These are phyloP conservation scores for Grantiella picta DNA, from an alignment of 2,113 vertebrate genomes.

Conservation along the genomic window DNA sequence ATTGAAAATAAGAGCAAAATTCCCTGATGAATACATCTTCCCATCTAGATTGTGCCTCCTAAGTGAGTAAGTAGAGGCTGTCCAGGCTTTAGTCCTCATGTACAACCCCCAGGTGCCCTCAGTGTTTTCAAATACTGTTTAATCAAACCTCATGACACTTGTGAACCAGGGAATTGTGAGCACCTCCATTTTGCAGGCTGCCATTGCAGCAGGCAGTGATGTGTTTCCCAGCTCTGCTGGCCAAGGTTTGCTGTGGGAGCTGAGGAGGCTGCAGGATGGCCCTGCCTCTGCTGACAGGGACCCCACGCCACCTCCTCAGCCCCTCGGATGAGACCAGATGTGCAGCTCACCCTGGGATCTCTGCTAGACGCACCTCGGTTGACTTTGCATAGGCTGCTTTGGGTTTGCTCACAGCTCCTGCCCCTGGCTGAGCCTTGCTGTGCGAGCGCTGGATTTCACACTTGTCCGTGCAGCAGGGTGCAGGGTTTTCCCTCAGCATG, in stretches of 20 bases:
- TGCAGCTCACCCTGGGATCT: background rate
- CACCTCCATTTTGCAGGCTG: background rate
- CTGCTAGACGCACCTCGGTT: rapidly evolving
- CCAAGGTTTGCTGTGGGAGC: rapidly evolving
- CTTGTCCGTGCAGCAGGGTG: rapidly evolving
- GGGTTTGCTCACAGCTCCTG: background rate
- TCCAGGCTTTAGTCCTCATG: background rate
- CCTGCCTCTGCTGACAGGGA: rapidly evolving
- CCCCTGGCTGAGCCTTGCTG: background rate
- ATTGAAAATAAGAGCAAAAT: background rate
- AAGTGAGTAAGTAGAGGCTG: background rate
- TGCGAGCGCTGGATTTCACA: rapidly evolving
- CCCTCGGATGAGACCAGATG: rapidly evolving
- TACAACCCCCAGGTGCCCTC: background rate
- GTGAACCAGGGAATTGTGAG: background rate
- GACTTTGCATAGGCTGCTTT: background rate
- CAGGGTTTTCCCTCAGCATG: background rate
- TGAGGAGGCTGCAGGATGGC: background rate
- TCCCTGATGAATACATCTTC: background rate
- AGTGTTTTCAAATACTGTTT: background rate
- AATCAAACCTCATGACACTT: background rate
- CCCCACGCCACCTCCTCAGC: rapidly evolving
- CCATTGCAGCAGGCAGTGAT: background rate
- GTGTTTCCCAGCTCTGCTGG: rapidly evolving
- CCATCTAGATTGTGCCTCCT: background rate